Conservation (phyloP, 2,113 vertebrate genomes). For the Aleadryas rufinucha region DNA sequence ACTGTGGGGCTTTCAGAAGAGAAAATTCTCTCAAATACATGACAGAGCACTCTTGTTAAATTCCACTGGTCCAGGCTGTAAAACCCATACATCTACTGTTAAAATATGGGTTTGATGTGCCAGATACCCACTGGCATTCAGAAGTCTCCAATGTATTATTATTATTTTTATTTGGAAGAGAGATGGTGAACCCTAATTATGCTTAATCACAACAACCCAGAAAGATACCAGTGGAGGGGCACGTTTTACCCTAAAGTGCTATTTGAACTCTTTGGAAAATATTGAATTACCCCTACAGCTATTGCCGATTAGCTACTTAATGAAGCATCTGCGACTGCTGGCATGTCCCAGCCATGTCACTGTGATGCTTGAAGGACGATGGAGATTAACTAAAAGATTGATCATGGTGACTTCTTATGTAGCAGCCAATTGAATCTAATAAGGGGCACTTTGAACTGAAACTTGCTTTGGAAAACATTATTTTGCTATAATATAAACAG, state of each 20-base stretch:
- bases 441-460: background rate
- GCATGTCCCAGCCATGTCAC: slow-evolving; percentile 15
- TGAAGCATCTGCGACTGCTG: slow-evolving; percentile 13
- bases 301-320: slow-evolving; percentile 23
- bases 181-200: background rate
- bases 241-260: slow-evolving; percentile 9
- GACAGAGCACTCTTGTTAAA: background rate
- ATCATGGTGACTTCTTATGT: background rate
- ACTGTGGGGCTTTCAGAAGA: background rate
- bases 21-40: background rate
- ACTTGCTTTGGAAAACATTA: background rate
- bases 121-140: background rate
- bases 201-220: background rate
- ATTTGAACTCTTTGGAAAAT: slow-evolving; percentile 38
- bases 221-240: background rate
- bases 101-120: background rate
- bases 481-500: background rate
- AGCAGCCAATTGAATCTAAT: background rate
- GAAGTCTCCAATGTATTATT: background rate
- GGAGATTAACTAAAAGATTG: slow-evolving; percentile 14
- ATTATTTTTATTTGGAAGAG: slow-evolving; percentile 16
- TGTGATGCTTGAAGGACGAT: slow-evolving; percentile 11
- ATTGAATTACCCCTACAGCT: slow-evolving; percentile 3
- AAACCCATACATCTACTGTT: background rate
- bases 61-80: background rate